Conservation (phyloP, 2,888 invertebrate genomes). For the Galeopsomyia nigrocyanea region DNA sequence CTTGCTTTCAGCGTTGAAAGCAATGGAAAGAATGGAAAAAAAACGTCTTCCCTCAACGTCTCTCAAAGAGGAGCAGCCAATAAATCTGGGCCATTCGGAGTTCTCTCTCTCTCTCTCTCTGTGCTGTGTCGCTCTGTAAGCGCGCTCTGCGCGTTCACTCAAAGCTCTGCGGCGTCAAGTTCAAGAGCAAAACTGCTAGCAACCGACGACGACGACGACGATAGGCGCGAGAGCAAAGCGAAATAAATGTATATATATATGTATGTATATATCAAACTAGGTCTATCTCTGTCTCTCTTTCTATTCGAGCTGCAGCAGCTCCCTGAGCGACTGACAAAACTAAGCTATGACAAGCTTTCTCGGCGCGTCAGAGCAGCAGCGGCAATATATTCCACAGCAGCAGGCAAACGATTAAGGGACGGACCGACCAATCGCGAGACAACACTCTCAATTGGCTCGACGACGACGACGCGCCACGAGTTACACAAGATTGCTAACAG, state of each 20-base stretch:
- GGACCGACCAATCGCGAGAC: conserved; percentile 59
- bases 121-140: neutral
- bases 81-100: conserved; percentile 61
- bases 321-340: conserved; percentile 46
- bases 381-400: too few relatives aligned
- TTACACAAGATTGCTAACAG: too few relatives aligned
- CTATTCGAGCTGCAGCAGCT: neutral
- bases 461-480: conserved; percentile 51
- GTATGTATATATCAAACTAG: too few relatives aligned
- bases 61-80: conserved; percentile 62
- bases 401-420: conserved; percentile 57
- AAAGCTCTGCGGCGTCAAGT: conserved; percentile 40
- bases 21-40: too few relatives aligned
- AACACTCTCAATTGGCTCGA: conserved; percentile 63
- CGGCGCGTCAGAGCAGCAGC: neutral
- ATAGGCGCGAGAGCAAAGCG: neutral
- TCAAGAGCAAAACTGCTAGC: conserved; percentile 32
- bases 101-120: conserved; percentile 22
- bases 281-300: too few relatives aligned
- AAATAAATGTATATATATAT: neutral
- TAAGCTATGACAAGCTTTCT: too few relatives aligned
- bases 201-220: conserved; percentile 47
- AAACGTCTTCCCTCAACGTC: conserved; percentile 47
- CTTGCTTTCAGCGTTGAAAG: too few relatives aligned
- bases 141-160: neutral